phyloP scores from a whole-genome alignment of 2,888 invertebrate species.

The Thera britannica region DNA sequence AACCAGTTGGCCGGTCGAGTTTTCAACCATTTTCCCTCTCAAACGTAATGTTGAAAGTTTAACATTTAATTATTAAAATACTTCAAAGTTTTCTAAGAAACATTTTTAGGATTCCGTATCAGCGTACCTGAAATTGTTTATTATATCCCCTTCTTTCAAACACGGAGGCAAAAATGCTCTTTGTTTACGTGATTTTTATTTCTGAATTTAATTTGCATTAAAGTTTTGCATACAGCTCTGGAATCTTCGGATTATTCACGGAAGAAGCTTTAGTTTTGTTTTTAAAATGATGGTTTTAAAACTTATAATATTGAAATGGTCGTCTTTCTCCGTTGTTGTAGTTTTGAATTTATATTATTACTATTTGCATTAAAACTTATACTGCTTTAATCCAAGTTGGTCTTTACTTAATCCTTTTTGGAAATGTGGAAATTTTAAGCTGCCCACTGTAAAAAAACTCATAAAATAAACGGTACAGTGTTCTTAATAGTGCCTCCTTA shows the following conservation, averaged over 20 bases:
- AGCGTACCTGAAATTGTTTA: background rate
- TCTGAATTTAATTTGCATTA: constrained; percentile 22
- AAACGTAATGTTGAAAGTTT: constrained; percentile 22
- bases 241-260: constrained; percentile 4
- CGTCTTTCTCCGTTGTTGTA: background rate
- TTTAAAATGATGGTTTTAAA: constrained; percentile 1
- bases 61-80: constrained; percentile 36
- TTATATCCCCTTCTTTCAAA: too few relatives aligned
- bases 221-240: constrained; percentile 17
- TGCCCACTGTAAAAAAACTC: too few relatives aligned
- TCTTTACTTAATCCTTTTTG: background rate
- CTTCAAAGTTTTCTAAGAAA: constrained; percentile 29
- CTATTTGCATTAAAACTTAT: background rate
- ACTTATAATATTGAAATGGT: background rate
- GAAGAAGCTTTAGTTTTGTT: background rate
- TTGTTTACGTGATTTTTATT: constrained; percentile 22
- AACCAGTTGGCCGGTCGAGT: constrained; percentile 36
- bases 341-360: too few relatives aligned
- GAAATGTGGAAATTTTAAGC: too few relatives aligned
- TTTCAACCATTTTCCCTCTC: constrained; percentile 21
- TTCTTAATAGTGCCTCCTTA: too few relatives aligned
- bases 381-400: background rate
- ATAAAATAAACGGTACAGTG: too few relatives aligned
- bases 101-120: constrained; percentile 23
- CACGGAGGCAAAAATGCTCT: background rate